Conservation (phyloP, 2,888 invertebrate genomes). For the Zygothrica quintamaculata region DNA sequence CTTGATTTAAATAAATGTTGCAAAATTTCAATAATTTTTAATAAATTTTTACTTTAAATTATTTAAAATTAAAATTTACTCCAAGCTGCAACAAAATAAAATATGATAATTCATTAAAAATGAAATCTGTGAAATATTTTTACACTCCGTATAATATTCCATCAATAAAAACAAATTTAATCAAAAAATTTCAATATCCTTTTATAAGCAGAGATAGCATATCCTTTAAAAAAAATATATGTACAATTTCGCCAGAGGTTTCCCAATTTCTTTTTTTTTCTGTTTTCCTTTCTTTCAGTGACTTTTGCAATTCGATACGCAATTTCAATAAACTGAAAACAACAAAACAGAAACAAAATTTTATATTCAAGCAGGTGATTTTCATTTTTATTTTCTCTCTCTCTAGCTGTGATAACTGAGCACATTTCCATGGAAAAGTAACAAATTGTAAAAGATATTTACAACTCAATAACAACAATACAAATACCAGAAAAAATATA, state of each 20-base stretch:
- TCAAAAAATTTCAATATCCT: conserved; percentile 24
- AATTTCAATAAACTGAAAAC: conserved; percentile 70
- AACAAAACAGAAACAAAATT: conserved; percentile 53
- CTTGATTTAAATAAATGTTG: too few species aligned
- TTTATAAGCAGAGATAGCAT: neutral
- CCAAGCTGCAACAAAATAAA: too few species aligned
- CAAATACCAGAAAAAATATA: conserved; percentile 19
- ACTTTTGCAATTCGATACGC: conserved; percentile 57
- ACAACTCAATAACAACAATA: conserved; percentile 28
- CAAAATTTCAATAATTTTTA: too few species aligned
- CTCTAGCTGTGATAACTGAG: conserved; percentile 25
- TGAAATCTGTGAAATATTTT: too few species aligned
- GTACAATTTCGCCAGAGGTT: conserved; percentile 10
- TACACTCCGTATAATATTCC: conserved; percentile 2
- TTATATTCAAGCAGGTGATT: conserved; percentile 47
- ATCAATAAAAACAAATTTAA: neutral
- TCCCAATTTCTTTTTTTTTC: conserved; percentile 11
- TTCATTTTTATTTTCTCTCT: neutral
- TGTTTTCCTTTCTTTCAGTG: conserved; percentile 17
- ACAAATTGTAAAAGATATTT: conserved; percentile 14
- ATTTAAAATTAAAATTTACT: too few species aligned
- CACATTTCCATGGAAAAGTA: conserved; percentile 31
- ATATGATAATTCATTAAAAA: too few species aligned
- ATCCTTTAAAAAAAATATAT: conserved; percentile 4
- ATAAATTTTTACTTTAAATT: too few species aligned